Percentiles rank a stretch among this genome's conserved stretches.
Conservation (phyloP, 37 sponge, comb jelly and placozoan species). For the Spongilla lacustris region DNA sequence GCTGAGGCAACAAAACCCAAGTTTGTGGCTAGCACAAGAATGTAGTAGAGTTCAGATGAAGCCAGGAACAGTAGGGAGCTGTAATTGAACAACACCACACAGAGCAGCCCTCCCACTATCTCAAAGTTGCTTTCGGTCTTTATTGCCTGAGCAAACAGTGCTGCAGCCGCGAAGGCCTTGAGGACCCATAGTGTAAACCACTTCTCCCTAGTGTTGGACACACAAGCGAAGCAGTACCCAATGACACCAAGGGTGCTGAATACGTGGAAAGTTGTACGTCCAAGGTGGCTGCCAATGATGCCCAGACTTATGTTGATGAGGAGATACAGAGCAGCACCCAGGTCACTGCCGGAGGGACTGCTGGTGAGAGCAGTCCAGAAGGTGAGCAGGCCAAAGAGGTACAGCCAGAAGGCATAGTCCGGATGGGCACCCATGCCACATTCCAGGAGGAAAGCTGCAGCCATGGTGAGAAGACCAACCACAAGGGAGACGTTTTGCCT, state of each 20-base stretch:
- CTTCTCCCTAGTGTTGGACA: not conserved
- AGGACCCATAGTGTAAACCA: constrained; percentile 37
- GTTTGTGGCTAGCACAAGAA: constrained; percentile 20
- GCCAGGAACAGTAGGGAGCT: constrained; percentile 5
- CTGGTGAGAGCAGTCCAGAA: constrained; percentile 36
- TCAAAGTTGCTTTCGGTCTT: constrained; percentile 23
- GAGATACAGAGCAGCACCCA: constrained; percentile 12
- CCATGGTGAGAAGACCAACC: constrained; percentile 36
- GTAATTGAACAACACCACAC: constrained; percentile 18
- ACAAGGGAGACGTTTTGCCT: constrained; percentile 16
- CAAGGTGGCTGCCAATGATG: constrained; percentile 35
- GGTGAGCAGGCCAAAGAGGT: constrained; percentile 41
- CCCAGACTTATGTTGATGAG: constrained; percentile 26
- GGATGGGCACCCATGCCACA: constrained; percentile 26
- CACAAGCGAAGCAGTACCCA: not conserved
- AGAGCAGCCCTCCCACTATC: constrained; percentile 25
- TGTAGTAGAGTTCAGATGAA: constrained; percentile 8
- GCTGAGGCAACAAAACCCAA: constrained; percentile 25
- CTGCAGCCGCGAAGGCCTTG: constrained; percentile 21
- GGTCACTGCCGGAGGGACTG: constrained; percentile 3
- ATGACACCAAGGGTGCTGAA: constrained; percentile 39
- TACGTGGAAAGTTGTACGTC: constrained; percentile 44
- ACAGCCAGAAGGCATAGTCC: constrained; percentile 54
- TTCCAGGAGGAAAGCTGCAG: constrained; percentile 22
- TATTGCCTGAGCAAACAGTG: constrained; percentile 37